Evolutionary conservation across 2,797 vertebrate species (phyloP), one percentile per base, ranked within the genome.

Genomic region (Myotis pilosus): DNA sequence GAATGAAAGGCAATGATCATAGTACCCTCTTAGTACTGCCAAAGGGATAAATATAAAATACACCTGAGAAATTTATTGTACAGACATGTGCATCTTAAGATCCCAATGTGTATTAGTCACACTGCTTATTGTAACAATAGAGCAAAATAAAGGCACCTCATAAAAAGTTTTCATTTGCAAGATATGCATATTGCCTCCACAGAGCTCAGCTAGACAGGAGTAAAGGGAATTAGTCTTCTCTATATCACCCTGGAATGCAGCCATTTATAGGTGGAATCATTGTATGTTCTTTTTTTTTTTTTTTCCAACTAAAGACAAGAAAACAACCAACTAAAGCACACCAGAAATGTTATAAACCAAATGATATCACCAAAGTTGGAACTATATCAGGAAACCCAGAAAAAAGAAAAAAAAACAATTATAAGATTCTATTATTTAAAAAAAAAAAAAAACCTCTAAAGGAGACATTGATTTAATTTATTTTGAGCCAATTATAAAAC

Each of bases 301-400:
- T 66, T 62, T 71, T 44, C 28, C 57, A 33, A 47, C 47, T 47
- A 13, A 47, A 88, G 38, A 80, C n/a, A 92, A 88, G 64, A 92
- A 94, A 86, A 83, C 5, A 55, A 62, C 57, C 83, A 94, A 36
- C 93, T 93, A 95, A 93, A 95, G 55, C 47, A n/a, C 41, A 92
- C 44, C 68, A 87, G 41, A 69, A 90, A 90, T 88, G 25, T 86
- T 66, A 49, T 90, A 92, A 92, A 66, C 47, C 71, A 90, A 86
- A 49, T 76, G 68, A n/a, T 88, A 92, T 88, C 57, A 82, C 57
- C 41, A 80, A 83, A 81, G 47, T 30, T 94, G 41, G 36, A 86
- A 79, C 22, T 95, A 3, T 53, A 95, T 66, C 44, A 80, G 33
- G 20, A 87, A 72, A 93, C 13, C 17, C 15, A 19, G 7, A 76